Base-by-base conservation (phyloP, 2,113 vertebrate genomes). In the Lycaon pictus region DNA sequence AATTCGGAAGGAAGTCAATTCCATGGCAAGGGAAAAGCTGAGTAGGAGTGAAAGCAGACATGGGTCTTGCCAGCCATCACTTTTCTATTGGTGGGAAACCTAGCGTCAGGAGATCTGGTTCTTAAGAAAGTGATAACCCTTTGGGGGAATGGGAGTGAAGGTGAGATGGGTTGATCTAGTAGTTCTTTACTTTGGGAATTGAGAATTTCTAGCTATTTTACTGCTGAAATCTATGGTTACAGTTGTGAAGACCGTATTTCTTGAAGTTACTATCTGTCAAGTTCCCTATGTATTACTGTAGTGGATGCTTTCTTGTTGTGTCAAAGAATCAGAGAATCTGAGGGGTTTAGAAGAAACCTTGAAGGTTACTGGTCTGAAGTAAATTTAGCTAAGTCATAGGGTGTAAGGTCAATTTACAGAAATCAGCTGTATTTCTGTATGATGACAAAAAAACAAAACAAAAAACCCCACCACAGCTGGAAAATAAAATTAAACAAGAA, bases 281-380 rank as follows among this genome's bases (percentile, higher is more conserved):
- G 17, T 76, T 65, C 60, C 60, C 48, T 48, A 10, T 11, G 0
- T 3, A 16, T 32, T 0, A 2, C 0, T 7, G 5, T 35, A 7
- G 32, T 51, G 63, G 65, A 37, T 10, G 74, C 53, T 15, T 22
- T 12, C 62, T 60, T 56, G 7, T 32, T 58, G 62, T 13, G 15
- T n/a, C 56, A n/a, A 90, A 82, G 35, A 58, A 22, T 55, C 81
- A 69, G 69, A 65, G 29, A 85, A 17, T 35, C 72, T 48, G 53
- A 43, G 4, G 51, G 32, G 22, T 60, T 69, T 16, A 71, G 37
- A 55, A 80, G 29, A 16, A 71, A 72, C 27, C 29, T 25, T 51
- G 17, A 76, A 67, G 17, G 2, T 32, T 23, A 19, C 48, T n/a
- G 65, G 48, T n/a, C 80, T 17, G 22, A 22, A 19, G 48, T 19